phyloP scores from a whole-genome alignment of 2,888 invertebrate genomes.

The Andrena dorsata region DNA sequence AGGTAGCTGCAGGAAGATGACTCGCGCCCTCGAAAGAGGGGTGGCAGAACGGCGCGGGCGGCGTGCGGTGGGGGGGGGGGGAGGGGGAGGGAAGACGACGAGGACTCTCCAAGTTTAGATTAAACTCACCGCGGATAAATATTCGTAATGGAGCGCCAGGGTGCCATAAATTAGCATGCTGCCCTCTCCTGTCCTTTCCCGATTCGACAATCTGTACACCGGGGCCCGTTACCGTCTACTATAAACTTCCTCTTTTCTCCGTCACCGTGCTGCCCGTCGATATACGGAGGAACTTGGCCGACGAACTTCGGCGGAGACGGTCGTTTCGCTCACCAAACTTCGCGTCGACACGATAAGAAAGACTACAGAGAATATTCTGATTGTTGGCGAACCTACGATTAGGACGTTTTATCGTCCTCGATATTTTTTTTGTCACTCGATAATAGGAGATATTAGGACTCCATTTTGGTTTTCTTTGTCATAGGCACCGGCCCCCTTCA shows the following conservation, averaged over 20 bases:
- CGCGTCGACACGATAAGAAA: slow-evolving; percentile 21
- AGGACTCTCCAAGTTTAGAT: slow-evolving; percentile 85
- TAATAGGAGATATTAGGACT: no score
- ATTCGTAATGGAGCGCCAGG: slow-evolving; percentile 85
- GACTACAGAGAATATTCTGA: slow-evolving; percentile 13
- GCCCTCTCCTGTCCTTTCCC: slow-evolving; percentile 79
- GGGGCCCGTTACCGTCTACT: slow-evolving; percentile 62
- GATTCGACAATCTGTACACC: slow-evolving; percentile 75
- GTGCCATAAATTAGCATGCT: slow-evolving; percentile 85
- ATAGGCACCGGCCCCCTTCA: no score
- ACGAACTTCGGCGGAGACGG: slow-evolving; percentile 6
- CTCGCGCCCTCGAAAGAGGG: slow-evolving; percentile 56
- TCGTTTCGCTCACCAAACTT: slow-evolving; percentile 13
- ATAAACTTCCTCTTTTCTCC: slow-evolving; percentile 68
- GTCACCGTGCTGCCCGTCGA: slow-evolving; percentile 56
- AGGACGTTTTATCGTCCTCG: neutral
- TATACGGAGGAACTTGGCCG: slow-evolving; percentile 54
- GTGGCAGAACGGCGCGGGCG: slow-evolving; percentile 11
- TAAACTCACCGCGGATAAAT: slow-evolving; percentile 85
- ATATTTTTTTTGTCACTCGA: neutral
- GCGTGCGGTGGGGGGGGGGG: neutral
- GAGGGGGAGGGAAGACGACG: slow-evolving; percentile 45
- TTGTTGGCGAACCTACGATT: neutral
- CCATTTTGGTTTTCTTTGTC: no score
- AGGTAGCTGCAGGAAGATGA: slow-evolving; percentile 65